A percentile compares a stretch with the other conserved stretches of the same genome.
Conservation (phyloP, 2,888 invertebrate genomes). For the Diarsia dahlii region DNA sequence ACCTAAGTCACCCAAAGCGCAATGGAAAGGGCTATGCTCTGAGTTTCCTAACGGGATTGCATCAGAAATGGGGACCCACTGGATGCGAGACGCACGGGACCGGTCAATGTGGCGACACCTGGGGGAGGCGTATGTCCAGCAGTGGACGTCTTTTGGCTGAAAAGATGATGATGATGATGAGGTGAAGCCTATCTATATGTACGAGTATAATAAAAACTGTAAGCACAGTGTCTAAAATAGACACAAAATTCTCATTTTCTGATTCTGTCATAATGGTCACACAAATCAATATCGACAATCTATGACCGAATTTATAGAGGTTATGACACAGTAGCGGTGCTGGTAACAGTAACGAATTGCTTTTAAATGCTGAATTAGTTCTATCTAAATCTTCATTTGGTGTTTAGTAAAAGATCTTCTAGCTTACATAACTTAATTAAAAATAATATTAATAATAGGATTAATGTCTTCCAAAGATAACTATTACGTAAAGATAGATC, state of each 20-base stretch:
- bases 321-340: conserved; percentile 4
- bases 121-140: too few species aligned
- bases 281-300: neutral
- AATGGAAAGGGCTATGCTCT: too few species aligned
- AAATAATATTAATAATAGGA: neutral
- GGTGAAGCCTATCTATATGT: too few species aligned
- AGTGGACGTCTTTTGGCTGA: too few species aligned
- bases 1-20: too few species aligned
- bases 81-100: too few species aligned
- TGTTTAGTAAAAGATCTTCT: neutral
- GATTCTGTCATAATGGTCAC: neutral
- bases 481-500: neutral
- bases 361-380: conserved; percentile 45
- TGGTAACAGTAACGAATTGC: conserved; percentile 35
- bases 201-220: neutral
- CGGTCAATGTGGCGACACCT: too few species aligned
- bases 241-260: neutral
- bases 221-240: too few species aligned
- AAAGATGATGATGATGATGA: too few species aligned
- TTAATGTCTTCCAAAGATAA: too few species aligned
- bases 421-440: conserved; percentile 11
- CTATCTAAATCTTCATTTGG: neutral
- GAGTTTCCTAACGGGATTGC: too few species aligned
- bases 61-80: too few species aligned
- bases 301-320: neutral